Base-by-base conservation (phyloP, 2,797 vertebrate species). In the Pseudopleuronectes americanus region DNA sequence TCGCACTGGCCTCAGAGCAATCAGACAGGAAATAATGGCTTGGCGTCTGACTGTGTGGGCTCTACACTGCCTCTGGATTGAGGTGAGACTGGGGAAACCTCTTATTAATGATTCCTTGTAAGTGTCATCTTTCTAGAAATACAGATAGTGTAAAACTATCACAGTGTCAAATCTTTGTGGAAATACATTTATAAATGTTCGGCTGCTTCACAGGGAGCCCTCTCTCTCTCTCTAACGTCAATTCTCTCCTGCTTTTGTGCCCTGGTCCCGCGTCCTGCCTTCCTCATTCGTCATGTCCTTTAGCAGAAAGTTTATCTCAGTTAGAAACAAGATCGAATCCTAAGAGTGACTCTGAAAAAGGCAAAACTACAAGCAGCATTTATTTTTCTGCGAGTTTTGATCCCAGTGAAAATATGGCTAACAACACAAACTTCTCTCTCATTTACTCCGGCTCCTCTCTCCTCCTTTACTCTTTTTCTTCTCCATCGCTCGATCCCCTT, bases 21-120 rank as follows among this genome's bases (percentile, higher is more conserved):
- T 92, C 87, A 88, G 84, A 87, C 82, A 85, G 76, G 77, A 80
- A 91, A 88, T 87, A 90, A 91, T 87, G 80, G 81, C 79, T 76
- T 4, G 58, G 76, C 62, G 81, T 87, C 87, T 84, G 81, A 69
- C 80, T 76, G 86, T 69, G 66, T 51, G 19, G 68, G 48, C 66
- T 81, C 80, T 75, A 80, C 82, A 76, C 74, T 81, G 77, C 74
- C 69, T 83, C 74, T 60, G 72, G 72, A 81, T 81, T 77, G 82
- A 88, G 86, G 84, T 81, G 79, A 83, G 77, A 81, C 77, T n/a
- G 53, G 75, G 75, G 64, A 74, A 82, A 72, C 67, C 57, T 83
- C 71, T 59, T 77, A 79, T 89, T 81, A 81, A 84, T 81, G 81
- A 85, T 77, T 88, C 71, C 81, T 80, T 63, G 61, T 74, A 83